Base-by-base conservation (phyloP, 64 coral and sea anemone genomes). In the Exaiptasia diaphana region DNA sequence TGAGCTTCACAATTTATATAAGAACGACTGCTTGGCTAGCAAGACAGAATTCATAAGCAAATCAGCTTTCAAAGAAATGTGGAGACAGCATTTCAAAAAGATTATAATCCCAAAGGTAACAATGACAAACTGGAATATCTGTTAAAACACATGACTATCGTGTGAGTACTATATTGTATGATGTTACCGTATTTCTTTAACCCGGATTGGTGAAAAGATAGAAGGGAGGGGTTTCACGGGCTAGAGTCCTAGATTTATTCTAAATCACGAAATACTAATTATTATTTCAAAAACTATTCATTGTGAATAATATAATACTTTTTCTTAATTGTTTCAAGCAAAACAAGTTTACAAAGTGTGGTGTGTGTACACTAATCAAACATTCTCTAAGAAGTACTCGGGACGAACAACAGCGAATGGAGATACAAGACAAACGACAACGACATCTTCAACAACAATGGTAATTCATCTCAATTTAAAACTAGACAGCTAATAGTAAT, bases 321-420 rank as follows among this genome's bases (percentile, higher is more conserved):
- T 38, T 71, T 21, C 23, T 22, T 71, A 15, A 3, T 4, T 64
- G 11, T 80, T 68, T 49, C 1, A 25, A 83, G 48, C 44, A 83
- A 71, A 83, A 83, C n/a, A 83, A 71, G 33, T 72, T 83, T 34
- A 72, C 80, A 18, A 83, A 83, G 36, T 83, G 80, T 71, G 79
- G 79, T 4, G 63, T 82, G 9, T 82, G 79, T 24, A 50, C 64
- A 0, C 15, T 75, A 4, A 53, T 75, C 4, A 77, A 77, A 20
- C 22, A 53, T 15, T 36, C n/a, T 5, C 33, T 77, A n/a, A 0
- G 50, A 55, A 77, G 23, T n/a, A 58, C 74, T 0, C 3, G 14
- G 11, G 52, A 58, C 24, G 13, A 8, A 1, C 27, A 38, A 0
- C 31, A 77, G 15, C 0, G 20, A n/a, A 46, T 46, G 6, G 6